phyloP scores from a whole-genome alignment of 2,888 invertebrate genomes.

The Himalopsyche tibetana region DNA sequence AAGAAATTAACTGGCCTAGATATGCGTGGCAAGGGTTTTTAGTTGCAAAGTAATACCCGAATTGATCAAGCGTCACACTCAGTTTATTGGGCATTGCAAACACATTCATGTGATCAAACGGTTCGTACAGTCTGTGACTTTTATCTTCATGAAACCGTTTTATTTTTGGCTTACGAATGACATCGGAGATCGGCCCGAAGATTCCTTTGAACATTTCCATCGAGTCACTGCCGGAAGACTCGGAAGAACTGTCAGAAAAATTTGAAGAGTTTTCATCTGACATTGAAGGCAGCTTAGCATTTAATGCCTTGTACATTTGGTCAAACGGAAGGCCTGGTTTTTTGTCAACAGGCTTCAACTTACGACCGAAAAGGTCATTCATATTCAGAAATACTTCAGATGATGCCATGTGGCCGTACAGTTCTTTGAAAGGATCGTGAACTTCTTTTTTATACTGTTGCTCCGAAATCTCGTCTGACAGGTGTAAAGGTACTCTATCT shows the following conservation, averaged over 20 bases:
- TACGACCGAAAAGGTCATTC: constrained; percentile 42
- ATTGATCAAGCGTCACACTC: constrained; percentile 70
- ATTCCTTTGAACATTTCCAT: constrained; percentile 45
- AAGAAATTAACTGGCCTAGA: constrained; percentile 70
- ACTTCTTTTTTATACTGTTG: not conserved
- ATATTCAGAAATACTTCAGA: constrained; percentile 39
- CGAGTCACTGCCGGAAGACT: constrained; percentile 43
- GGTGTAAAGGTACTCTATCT: not conserved
- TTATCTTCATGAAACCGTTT: constrained; percentile 57
- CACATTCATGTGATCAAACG: constrained; percentile 58
- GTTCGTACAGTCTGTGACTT: constrained; percentile 53
- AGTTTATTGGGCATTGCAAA: constrained; percentile 68
- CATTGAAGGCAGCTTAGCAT: not conserved
- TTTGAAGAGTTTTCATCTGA: constrained; percentile 27
- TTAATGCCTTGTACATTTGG: not conserved
- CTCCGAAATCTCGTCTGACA: not conserved
- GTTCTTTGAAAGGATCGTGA: constrained; percentile 29
- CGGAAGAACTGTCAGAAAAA: constrained; percentile 23
- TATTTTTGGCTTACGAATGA: constrained; percentile 32
- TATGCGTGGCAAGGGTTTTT: constrained; percentile 72
- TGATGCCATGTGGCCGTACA: not conserved
- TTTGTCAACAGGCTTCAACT: not conserved
- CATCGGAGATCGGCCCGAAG: constrained; percentile 45
- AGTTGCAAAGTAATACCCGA: constrained; percentile 70
- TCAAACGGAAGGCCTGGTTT: not conserved